Percentiles rank a stretch among this genome's conserved stretches.
Evolutionary conservation across 2,797 vertebrate genomes (phyloP).

Genomic region (Vireo griseus): DNA sequence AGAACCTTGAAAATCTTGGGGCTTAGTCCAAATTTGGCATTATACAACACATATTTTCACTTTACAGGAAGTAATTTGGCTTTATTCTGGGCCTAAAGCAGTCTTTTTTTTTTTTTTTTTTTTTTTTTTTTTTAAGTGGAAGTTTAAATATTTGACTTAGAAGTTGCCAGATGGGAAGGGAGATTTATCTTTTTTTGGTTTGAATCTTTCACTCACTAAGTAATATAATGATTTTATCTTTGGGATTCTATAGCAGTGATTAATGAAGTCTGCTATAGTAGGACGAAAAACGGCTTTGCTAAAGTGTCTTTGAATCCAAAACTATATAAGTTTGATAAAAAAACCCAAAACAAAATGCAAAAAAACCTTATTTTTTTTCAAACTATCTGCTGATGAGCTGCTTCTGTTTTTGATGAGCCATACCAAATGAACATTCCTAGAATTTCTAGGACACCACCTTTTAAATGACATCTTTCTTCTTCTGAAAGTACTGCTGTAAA

Average conservation of each 20-base stretch:
- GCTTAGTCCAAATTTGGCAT: not conserved
- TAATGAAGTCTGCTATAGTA: not conserved
- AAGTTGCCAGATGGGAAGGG: not conserved
- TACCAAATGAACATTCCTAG: not conserved
- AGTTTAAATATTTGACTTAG: not conserved
- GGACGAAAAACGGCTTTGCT: not conserved
- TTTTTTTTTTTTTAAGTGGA: not conserved
- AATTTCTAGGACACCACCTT: not conserved
- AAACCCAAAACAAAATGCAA: rapidly evolving
- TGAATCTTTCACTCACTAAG: not conserved
- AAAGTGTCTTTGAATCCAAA: not conserved
- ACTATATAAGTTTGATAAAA: not conserved
- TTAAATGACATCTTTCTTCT: not conserved
- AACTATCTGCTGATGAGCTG: not conserved
- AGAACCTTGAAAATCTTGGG: not conserved
- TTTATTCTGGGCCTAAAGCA: not conserved
- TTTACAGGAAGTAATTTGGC: not conserved
- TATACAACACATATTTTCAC: not conserved
- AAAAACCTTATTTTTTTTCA: rapidly evolving
- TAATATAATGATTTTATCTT: not conserved
- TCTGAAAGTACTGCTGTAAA: not conserved
- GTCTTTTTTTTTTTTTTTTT: too few species aligned
- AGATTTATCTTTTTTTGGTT: not conserved
- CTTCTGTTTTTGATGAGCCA: not conserved
- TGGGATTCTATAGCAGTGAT: not conserved